These are phyloP conservation scores for Galaxias olidus DNA, from an alignment of 2,797 vertebrate species.

Conservation along the genomic window DNA sequence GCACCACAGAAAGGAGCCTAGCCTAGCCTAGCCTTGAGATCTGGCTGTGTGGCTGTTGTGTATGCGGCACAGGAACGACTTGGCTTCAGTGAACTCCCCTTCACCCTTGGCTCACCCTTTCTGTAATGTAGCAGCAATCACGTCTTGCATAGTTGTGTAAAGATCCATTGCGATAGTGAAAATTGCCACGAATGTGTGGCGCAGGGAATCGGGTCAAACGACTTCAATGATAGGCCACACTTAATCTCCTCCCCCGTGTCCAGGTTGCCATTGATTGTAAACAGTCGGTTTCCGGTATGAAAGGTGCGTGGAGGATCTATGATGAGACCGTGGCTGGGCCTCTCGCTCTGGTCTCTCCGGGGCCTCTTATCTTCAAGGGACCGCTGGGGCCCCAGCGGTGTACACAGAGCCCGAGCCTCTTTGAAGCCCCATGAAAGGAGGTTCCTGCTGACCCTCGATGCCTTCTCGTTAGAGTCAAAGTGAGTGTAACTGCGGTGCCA, in stretches of 20 bases:
- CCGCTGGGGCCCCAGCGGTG: conserved; percentile 26
- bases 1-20: conserved; percentile 42
- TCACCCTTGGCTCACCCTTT: not conserved
- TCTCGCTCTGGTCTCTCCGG: conserved; percentile 42
- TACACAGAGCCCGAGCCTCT: conserved; percentile 21
- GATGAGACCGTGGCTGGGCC: not conserved
- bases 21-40: conserved; percentile 27
- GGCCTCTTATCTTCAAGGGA: conserved; percentile 56
- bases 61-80: conserved; percentile 41
- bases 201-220: no score
- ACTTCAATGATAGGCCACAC: no score
- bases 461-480: conserved; percentile 6
- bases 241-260: no score
- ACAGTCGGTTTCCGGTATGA: conserved; percentile 13
- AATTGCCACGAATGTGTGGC: no score
- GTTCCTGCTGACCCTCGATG: conserved; percentile 20
- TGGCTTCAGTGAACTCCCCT: conserved; percentile 10
- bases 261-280: conserved; percentile 13
- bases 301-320: conserved; percentile 9
- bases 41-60: conserved; percentile 45
- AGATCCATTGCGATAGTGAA: no score
- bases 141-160: not conserved
- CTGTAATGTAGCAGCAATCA: conserved; percentile 6
- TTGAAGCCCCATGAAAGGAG: conserved; percentile 45
- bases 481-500: conserved; percentile 39